Evolutionary conservation across 2,797 vertebrate species (phyloP).

Genomic region (Cossypha niveicapilla): DNA sequence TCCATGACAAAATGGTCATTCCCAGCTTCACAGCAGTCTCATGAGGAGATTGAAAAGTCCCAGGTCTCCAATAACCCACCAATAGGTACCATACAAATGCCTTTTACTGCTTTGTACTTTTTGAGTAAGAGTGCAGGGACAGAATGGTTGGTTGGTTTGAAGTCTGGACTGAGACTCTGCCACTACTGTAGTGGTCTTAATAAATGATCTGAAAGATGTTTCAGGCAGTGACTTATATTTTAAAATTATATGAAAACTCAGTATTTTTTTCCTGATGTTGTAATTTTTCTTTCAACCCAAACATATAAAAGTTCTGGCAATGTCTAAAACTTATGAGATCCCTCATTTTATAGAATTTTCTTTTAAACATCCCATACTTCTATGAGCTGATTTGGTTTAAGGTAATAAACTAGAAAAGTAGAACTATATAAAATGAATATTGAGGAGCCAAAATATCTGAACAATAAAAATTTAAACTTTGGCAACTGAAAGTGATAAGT

Average conservation of each 20-base stretch:
- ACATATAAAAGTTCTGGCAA: not conserved
- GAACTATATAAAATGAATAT: conserved; percentile 1
- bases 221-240: not conserved
- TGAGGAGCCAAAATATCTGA: not conserved
- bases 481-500: conserved; percentile 13
- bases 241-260: not conserved
- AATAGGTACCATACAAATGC: not conserved
- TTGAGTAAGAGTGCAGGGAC: not conserved
- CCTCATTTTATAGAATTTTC: not conserved
- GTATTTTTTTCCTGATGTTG: not conserved
- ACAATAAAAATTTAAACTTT: not conserved
- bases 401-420: conserved; percentile 13
- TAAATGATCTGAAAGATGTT: not conserved
- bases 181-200: not conserved
- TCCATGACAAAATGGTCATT: not conserved
- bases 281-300: conserved; percentile 2
- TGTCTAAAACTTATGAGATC: not conserved
- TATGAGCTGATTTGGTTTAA: not conserved
- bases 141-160: not conserved
- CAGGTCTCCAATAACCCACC: not conserved
- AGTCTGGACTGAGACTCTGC: not conserved
- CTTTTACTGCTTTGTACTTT: not conserved
- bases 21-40: not conserved
- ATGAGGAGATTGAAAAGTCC: not conserved
- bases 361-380: not conserved